Base-by-base conservation (phyloP, 2,888 invertebrate species). In the Zaprionus obscuricornis region DNA sequence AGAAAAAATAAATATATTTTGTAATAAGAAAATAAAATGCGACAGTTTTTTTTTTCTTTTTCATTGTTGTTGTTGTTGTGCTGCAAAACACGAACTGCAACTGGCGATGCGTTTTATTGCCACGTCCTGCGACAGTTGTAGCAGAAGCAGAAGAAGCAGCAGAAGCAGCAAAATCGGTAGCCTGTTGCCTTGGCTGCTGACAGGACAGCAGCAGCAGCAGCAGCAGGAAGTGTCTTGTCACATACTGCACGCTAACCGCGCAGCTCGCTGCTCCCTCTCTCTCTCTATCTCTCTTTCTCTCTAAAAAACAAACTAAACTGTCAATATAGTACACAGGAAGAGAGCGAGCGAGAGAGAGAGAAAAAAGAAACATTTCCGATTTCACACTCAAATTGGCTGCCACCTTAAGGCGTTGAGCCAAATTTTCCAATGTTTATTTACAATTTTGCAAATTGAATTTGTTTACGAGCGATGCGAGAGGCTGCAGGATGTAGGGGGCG, bases 391-490 rank as follows among this genome's bases (percentile, higher is more conserved):
- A 43, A 63, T 66, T 66, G 71, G 16, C 59, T 34, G 55, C 46
- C 10, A 16, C 17, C 43, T 57, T 69, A 43, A 49, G 45, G 39
- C 59, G 27, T 39, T 49, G 49, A 52, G 26, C 54, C 51, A 36
- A 59, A 67, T 57, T 62, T 65, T 68, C 40, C 42, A 66, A 42
- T 69, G 83, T 85, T 77, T 77, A 64, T 82, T 77, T 85, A 74
- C 71, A 63, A 74, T 82, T 77, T n/a, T 74, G 70, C 78, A 77
- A n/a, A 70, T 74, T 64, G 36, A 74, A 85, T 85, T 85, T 85
- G 82, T 82, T 82, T 70, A 74, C 1, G 27, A 1, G 18, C 0
- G 14, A 6, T 39, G 2, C n/a, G 14, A 24, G n/a, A 14, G 4
- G n/a, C 14, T 24, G n/a, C n/a, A 17, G 8, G 0, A 13, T 2